A percentile compares a stretch with the other conserved stretches of the same genome.
phyloP scores from a whole-genome alignment of 2,888 invertebrate species.

The Tinea semifulvella region DNA sequence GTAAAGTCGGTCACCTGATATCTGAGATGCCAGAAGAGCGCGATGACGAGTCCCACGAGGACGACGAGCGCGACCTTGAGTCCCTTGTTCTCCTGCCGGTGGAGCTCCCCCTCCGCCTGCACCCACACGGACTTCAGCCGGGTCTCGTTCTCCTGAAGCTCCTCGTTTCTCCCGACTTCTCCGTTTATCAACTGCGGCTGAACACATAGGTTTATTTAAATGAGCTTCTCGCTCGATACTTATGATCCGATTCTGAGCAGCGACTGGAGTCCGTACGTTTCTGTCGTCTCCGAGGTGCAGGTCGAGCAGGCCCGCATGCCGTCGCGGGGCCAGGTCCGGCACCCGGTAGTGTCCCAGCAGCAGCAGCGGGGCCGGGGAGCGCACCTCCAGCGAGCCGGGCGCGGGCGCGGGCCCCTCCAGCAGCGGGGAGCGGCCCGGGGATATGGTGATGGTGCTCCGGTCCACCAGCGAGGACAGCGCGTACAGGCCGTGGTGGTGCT shows the following conservation, averaged over 20 bases:
- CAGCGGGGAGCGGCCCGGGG: conserved; percentile 74
- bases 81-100: conserved; percentile 80
- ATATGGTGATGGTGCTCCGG: conserved; percentile 85
- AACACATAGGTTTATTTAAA: too few species aligned
- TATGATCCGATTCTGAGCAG: too few species aligned
- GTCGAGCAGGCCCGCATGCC: too few species aligned
- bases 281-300: too few species aligned
- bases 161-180: conserved; percentile 37
- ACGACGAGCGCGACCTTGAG: conserved; percentile 75
- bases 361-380: conserved; percentile 53
- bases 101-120: conserved; percentile 74
- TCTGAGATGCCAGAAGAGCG: conserved; percentile 80
- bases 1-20: conserved; percentile 77
- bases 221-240: too few species aligned
- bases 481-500: conserved; percentile 84
- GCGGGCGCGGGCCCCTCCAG: conserved; percentile 73
- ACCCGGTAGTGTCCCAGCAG: conserved; percentile 76
- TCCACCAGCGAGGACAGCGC: conserved; percentile 93
- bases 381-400: conserved; percentile 38
- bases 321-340: conserved; percentile 69
- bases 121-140: conserved; percentile 60
- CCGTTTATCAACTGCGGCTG: conserved; percentile 56
- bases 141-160: conserved; percentile 52
- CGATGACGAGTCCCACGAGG: conserved; percentile 72
- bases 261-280: too few species aligned